Conservation (phyloP, 1,140 invertebrate species). For the Hetaerina americana region DNA sequence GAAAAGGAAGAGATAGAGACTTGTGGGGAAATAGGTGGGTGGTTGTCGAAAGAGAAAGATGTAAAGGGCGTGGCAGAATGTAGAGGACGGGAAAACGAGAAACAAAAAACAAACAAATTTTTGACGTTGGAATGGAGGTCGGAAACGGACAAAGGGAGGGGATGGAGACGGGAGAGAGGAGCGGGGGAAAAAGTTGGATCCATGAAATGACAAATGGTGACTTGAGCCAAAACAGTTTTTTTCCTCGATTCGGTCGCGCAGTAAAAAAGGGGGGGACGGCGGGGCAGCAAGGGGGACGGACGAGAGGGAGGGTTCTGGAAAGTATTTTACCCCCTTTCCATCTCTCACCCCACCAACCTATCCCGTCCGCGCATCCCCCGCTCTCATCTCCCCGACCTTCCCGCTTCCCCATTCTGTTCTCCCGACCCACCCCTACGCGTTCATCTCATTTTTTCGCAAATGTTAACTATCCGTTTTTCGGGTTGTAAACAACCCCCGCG, state of each 20-base stretch:
- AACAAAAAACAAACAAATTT: background rate
- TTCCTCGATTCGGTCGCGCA: background rate
- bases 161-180: background rate
- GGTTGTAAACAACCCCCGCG: background rate
- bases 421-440: no score
- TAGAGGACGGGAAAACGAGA: background rate
- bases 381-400: no score
- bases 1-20: background rate
- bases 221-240: background rate
- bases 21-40: background rate
- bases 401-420: background rate
- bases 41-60: background rate
- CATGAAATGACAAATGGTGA: background rate
- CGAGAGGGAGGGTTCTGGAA: no score
- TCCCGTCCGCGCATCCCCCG: no score
- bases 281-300: no score
- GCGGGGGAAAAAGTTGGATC: background rate
- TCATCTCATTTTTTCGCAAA: background rate
- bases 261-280: background rate
- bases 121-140: background rate
- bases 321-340: no score
- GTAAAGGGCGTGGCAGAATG: background rate
- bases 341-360: no score
- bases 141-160: background rate
- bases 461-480: background rate